phyloP scores from a whole-genome alignment of 2,113 vertebrate genomes.

The Seriola aureovittata region DNA sequence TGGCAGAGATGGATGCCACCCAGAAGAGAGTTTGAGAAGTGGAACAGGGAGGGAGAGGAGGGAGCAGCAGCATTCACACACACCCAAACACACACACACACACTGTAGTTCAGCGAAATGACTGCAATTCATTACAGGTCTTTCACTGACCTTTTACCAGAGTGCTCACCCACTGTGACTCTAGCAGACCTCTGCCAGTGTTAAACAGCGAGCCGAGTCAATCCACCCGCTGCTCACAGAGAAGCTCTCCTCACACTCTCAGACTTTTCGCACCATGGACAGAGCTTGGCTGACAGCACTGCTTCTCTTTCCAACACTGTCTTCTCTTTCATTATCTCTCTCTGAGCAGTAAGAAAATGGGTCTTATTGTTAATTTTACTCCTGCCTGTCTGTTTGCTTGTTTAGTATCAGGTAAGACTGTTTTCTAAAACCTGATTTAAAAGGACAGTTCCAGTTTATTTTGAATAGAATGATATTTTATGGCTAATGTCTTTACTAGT shows the following conservation, averaged over 20 bases:
- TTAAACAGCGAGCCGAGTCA: slow-evolving; percentile 42
- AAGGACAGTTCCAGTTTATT: not conserved
- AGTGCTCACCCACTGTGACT: slow-evolving; percentile 64
- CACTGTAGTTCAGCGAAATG: slow-evolving; percentile 34
- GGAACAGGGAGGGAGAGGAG: slow-evolving; percentile 9
- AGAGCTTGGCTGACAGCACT: slow-evolving; percentile 2
- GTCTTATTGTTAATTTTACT: slow-evolving; percentile 18
- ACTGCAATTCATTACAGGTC: slow-evolving; percentile 68
- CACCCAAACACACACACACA: not conserved
- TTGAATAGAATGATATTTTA: not conserved
- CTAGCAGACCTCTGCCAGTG: slow-evolving; percentile 55
- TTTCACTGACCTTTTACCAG: slow-evolving; percentile 71
- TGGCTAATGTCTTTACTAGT: not conserved
- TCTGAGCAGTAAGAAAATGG: slow-evolving; percentile 5
- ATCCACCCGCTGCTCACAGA: slow-evolving; percentile 34
- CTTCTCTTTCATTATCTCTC: slow-evolving; percentile 33
- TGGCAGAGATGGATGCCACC: slow-evolving; percentile 75
- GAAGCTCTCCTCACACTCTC: slow-evolving; percentile 17
- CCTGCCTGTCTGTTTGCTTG: not conserved
- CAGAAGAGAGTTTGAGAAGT: slow-evolving; percentile 67
- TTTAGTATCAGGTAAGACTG: not conserved
- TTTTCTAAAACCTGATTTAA: not conserved
- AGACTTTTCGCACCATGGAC: slow-evolving; percentile 36
- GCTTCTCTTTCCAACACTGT: slow-evolving; percentile 13
- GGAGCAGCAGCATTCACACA: not conserved